Base-by-base conservation (phyloP, 1,140 invertebrate genomes). In the Spodoptera frugiperda region DNA sequence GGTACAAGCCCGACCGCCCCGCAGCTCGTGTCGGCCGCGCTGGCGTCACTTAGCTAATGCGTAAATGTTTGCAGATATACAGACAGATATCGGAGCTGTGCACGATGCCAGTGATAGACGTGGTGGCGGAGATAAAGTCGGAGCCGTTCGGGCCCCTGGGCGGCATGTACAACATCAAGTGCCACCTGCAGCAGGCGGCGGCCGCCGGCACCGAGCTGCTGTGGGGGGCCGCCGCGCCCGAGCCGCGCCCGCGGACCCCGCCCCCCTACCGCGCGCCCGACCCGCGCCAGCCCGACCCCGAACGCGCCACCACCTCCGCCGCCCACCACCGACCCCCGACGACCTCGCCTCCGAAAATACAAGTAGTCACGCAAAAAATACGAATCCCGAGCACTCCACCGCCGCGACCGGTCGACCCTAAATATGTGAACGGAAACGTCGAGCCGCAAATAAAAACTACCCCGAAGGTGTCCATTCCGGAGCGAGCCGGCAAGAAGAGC, bases 141-240 rank as follows among this genome's bases (percentile, higher is more conserved):
- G 90, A 93, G 30, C 92, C 92, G 2, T 93, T 90, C 78, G 92
- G 92, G 4, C 44, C 86, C 0, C 71, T 87, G n/a, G 92, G 84
- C 0, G 92, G 92, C 71, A 91, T 93, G 14, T 92, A 91, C 81
- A 92, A 93, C 80, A 91, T 93, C 15, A 89, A 91, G 68, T 85
- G 82, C 0, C 92, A 92, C 57, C 74, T 89, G 2, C 87, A 87
- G 57, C 76, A 89, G 49, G 82, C 86, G 25, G 68, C 74, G 0
- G 79, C 82, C 0, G 77, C 90, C 0, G 87, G 85, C 17, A 53
- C 77, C 0, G 91, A 92, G 19, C 77, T 89, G 17, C 87, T 93
- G 6, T 93, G 92, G 92, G 84, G 89, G 0, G 67, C 86, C 3
- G 87, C 78, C 61, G 55, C 82, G 2, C 82, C 82, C 9, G 91